These are phyloP conservation scores for Petrolisthes manimaculis DNA, from an alignment of 2,888 invertebrate genomes.

Conservation along the genomic window DNA sequence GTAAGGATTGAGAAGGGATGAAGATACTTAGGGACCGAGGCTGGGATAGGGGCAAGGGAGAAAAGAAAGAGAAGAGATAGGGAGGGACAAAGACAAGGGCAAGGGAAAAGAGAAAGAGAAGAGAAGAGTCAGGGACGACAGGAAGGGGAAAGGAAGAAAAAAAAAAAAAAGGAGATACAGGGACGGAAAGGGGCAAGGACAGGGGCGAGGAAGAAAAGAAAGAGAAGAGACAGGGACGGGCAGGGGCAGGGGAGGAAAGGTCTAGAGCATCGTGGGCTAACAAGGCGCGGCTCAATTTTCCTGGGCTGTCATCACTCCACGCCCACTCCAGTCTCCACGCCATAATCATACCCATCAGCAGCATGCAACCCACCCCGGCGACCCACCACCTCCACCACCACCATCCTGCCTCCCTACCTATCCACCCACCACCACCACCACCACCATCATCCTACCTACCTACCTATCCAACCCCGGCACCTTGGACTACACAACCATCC, in stretches of 20 bases:
- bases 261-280: conserved; percentile 33
- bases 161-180: background rate
- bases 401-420: background rate
- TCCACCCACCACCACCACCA: conserved; percentile 22
- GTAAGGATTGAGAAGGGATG: background rate
- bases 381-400: conserved; percentile 16
- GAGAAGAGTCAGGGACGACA: background rate
- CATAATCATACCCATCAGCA: conserved; percentile 54
- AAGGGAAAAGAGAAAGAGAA: background rate
- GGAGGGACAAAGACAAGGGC: background rate
- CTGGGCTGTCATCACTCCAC: conserved; percentile 57
- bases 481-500: background rate
- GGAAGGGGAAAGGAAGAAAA: background rate
- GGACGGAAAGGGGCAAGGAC: background rate
- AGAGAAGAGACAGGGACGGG: background rate
- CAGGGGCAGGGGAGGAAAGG: conserved; percentile 20
- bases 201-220: background rate
- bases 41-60: background rate
- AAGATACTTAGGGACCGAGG: background rate
- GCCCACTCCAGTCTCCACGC: conserved; percentile 48
- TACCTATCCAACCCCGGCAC: background rate
- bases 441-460: background rate
- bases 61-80: background rate
- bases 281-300: conserved; percentile 60
- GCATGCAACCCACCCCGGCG: conserved; percentile 50